Evolutionary conservation across 2,888 invertebrate genomes (phyloP).

Genomic region (Lucinisca nassula): DNA sequence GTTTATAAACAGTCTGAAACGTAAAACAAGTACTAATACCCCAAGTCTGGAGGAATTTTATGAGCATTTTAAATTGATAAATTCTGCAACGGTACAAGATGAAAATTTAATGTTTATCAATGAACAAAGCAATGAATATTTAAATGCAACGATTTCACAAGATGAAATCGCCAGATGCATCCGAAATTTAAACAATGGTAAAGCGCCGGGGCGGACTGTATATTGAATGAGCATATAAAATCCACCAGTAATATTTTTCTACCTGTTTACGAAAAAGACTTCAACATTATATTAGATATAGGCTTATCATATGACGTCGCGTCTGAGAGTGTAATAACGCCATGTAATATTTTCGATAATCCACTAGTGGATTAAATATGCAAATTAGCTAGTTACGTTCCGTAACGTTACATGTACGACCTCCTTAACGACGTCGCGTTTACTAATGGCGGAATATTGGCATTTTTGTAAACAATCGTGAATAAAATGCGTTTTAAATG

Average conservation of each 20-base stretch:
- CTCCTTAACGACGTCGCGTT: too few relatives aligned
- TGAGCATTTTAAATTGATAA: not conserved
- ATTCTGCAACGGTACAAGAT: not conserved
- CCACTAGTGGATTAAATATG: too few relatives aligned
- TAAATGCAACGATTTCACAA: not conserved
- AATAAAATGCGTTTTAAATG: too few relatives aligned
- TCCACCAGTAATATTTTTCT: not conserved
- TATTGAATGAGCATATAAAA: not conserved
- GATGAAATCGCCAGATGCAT: not conserved
- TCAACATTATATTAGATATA: not conserved
- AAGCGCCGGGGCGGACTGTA: not conserved
- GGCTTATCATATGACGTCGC: too few relatives aligned
- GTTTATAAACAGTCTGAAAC: not conserved
- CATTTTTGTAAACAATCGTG: too few relatives aligned
- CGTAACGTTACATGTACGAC: too few relatives aligned
- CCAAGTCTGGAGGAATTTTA: not conserved
- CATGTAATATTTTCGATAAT: too few relatives aligned
- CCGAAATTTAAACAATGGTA: conserved; percentile 7
- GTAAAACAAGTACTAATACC: not conserved
- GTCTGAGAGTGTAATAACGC: too few relatives aligned
- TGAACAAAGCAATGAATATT: not conserved
- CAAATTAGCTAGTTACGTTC: too few relatives aligned
- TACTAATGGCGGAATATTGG: too few relatives aligned
- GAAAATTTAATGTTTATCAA: not conserved
- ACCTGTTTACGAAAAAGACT: not conserved